Evolutionary conservation across 1,140 invertebrate genomes (phyloP), one percentile per base, ranked within the genome.

Genomic region (Pemphigus obesinymphae): DNA sequence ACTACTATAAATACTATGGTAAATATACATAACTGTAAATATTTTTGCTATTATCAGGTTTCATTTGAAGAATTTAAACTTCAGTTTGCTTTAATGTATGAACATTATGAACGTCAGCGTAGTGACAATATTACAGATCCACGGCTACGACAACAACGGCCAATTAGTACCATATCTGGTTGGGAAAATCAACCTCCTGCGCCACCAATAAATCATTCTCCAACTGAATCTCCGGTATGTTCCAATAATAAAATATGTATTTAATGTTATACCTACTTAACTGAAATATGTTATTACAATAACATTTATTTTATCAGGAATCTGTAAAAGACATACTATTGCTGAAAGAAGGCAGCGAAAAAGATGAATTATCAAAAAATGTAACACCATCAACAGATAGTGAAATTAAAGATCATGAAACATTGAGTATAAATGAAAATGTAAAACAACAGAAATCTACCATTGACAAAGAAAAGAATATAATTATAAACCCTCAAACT

Each of bases 1-100:
- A n/a, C n/a, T n/a, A n/a, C n/a, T n/a, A n/a, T n/a, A n/a, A n/a
- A n/a, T n/a, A n/a, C n/a, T n/a, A n/a, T n/a, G n/a, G n/a, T n/a
- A n/a, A 40, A 45, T 11, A 20, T 40, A 70, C 17, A 37, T 1
- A 45, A 2, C 1, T 37, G 2, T 40, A 40, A n/a, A 43, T 61
- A 55, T 20, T 61, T 61, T 73, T 55, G 15, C 26, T 29, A 82
- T 84, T 86, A 26, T 40, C 83, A 94, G 93, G 94, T 96, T 7
- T 97, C 96, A 0, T 98, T 97, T 87, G 96, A 98, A 89, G 96
- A 99, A 88, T 98, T 98, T 87, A 96, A 96, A 86, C 89, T 97
- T 23, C 95, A 97, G 86, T 97, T 97, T 87, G 94, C 95, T 81
- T 95, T 97, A 88, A 97, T 98, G 95, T 98, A 99, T 87, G 95